A percentile compares a stretch with the other conserved stretches of the same genome.
Conservation (phyloP, 2,888 invertebrate species). For the Cheilosia urbana region DNA sequence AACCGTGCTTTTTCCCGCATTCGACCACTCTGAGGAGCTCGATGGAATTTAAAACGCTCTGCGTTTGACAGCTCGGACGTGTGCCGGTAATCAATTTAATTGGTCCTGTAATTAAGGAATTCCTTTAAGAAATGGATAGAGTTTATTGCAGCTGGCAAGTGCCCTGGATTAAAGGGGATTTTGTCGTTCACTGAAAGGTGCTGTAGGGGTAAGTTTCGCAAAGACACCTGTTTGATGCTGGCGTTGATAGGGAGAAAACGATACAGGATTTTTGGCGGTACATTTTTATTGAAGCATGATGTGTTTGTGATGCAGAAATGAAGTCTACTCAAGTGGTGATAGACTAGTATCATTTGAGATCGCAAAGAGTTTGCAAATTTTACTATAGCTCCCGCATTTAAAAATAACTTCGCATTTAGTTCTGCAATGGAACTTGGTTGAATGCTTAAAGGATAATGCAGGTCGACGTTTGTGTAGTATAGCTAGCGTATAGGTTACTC, state of each 20-base stretch:
- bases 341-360: not conserved
- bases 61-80: conserved; percentile 58
- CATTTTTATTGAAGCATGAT: not conserved
- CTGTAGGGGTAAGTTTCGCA: conserved; percentile 10
- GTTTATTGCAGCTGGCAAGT: conserved; percentile 32
- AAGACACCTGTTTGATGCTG: conserved; percentile 58
- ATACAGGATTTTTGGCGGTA: conserved; percentile 29
- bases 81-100: conserved; percentile 65
- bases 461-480: too few relatives aligned
- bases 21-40: conserved; percentile 53
- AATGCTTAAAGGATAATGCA: too few relatives aligned
- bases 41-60: conserved; percentile 45
- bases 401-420: too few relatives aligned
- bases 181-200: conserved; percentile 14
- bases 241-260: not conserved
- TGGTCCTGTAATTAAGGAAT: conserved; percentile 64
- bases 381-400: too few relatives aligned
- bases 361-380: too few relatives aligned
- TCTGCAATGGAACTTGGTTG: too few relatives aligned
- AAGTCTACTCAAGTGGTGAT: not conserved
- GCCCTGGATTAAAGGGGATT: conserved; percentile 37
- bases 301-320: not conserved
- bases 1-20: conserved; percentile 46
- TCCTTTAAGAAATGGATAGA: conserved; percentile 50
- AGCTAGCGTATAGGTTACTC: too few relatives aligned